These are phyloP conservation scores for Dipus sagitta DNA, from an alignment of 2,797 vertebrate species.

Conservation along the genomic window DNA sequence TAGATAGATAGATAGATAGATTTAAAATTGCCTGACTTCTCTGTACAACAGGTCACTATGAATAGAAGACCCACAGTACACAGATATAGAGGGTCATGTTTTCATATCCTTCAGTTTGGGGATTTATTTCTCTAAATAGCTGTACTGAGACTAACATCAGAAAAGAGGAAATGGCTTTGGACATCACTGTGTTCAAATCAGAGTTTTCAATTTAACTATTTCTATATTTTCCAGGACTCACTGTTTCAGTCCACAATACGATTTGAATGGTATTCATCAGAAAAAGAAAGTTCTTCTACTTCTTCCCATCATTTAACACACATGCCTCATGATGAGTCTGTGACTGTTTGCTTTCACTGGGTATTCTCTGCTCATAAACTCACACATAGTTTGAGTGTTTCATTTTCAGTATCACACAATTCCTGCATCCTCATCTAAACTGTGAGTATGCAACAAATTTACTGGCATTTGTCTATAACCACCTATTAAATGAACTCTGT, in stretches of 20 bases:
- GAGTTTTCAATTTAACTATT: constrained; percentile 22
- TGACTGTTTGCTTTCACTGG: constrained; percentile 42
- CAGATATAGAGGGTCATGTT: neutral
- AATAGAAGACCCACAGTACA: neutral
- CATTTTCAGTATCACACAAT: constrained; percentile 86
- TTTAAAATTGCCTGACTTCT: neutral
- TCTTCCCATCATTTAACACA: constrained; percentile 21
- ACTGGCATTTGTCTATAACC: constrained; percentile 85
- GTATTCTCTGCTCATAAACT: constrained; percentile 73
- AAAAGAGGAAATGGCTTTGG: neutral
- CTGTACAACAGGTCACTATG: neutral
- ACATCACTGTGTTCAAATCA: neutral
- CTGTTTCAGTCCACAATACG: neutral
- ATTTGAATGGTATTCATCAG: neutral
- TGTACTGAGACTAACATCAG: neutral
- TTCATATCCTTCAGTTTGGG: neutral
- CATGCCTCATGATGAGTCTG: constrained; percentile 17
- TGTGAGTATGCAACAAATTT: constrained; percentile 85
- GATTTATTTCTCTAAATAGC: neutral
- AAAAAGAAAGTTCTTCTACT: neutral
- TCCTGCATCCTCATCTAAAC: constrained; percentile 84
- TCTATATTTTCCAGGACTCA: neutral
- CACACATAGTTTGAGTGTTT: constrained; percentile 84
- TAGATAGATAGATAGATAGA: no score
- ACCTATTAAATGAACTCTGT: constrained; percentile 86